Base-by-base conservation (phyloP, 2,797 vertebrate species). In the Liparis tanakae region DNA sequence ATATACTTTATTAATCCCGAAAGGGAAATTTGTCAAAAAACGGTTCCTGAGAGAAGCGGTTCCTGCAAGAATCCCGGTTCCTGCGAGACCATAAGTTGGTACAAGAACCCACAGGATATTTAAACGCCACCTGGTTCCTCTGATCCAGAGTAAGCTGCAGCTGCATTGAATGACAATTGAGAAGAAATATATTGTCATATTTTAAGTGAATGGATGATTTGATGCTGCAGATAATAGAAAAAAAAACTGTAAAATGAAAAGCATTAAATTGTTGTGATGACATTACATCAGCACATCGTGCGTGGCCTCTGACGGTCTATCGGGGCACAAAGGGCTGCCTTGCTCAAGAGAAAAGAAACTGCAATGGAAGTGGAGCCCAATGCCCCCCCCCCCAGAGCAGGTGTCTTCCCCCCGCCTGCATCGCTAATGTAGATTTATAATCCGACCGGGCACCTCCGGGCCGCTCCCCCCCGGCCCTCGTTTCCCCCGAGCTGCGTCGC, bases 371-470 rank as follows among this genome's bases (percentile, higher is more conserved):
- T 73, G 64, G 22, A 72, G 25, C 25, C 25, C 25, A 4, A 30
- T 30, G 2, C 25, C 25, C 25, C 25, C 25, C 25, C 25, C 25
- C 78, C 36, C 70, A 63, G 77, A 88, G 59, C 87, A 88, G 85
- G 82, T 87, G 83, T 77, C 81, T 80, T 72, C 69, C 75, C 63
- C 22, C 80, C 33, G 65, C 64, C 64, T 72, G 57, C 64, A 54
- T 80, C 20, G 54, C 70, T 78, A 81, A 41, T 78, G 85, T 78
- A 67, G 77, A 81, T 78, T 83, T 82, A 78, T 83, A 79, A 67
- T 84, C 62, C 63, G 57, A 57, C 71, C 1, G 50, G 55, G 48
- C 77, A 54, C 70, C 22, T 1, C 25, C 25, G 4, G 25, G 25
- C 4, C 25, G 25, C 2, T 30, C 25, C 25, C 2, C 25, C 25